Conservation (phyloP, 2,797 vertebrate genomes). For the Melopsittacus undulatus region DNA sequence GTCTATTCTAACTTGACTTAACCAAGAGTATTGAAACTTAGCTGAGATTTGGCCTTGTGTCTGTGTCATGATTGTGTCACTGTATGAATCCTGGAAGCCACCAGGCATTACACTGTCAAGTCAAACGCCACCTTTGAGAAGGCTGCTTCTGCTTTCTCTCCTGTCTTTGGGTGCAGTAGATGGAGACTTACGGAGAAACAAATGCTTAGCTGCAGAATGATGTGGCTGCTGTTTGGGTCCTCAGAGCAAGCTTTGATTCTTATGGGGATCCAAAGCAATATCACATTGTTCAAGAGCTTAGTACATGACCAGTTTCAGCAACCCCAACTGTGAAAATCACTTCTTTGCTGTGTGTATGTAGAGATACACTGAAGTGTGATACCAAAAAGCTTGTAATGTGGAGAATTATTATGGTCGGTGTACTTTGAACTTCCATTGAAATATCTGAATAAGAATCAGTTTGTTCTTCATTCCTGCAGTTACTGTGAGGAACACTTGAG, state of each 20-base stretch:
- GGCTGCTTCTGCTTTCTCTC: neutral
- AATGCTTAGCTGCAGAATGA: neutral
- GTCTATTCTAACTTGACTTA: neutral
- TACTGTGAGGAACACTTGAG: neutral
- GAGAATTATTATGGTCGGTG: neutral
- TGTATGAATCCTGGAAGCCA: neutral
- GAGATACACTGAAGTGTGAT: neutral
- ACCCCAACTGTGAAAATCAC: fast-evolving
- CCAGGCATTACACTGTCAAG: neutral
- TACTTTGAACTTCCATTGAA: neutral
- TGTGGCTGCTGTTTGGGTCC: neutral
- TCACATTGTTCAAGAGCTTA: neutral
- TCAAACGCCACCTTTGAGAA: neutral
- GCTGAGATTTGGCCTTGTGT: neutral
- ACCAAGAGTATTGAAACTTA: neutral
- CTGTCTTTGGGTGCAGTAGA: neutral
- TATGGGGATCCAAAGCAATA: neutral
- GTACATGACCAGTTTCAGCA: neutral
- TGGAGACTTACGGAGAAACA: neutral
- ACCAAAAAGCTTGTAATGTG: neutral
- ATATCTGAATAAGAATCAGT: neutral
- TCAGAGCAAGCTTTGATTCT: neutral
- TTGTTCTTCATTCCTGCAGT: neutral
- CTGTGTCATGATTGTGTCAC: neutral
- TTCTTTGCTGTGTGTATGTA: neutral